Conservation (phyloP, 2,888 invertebrate species). For the Apeira syringaria region DNA sequence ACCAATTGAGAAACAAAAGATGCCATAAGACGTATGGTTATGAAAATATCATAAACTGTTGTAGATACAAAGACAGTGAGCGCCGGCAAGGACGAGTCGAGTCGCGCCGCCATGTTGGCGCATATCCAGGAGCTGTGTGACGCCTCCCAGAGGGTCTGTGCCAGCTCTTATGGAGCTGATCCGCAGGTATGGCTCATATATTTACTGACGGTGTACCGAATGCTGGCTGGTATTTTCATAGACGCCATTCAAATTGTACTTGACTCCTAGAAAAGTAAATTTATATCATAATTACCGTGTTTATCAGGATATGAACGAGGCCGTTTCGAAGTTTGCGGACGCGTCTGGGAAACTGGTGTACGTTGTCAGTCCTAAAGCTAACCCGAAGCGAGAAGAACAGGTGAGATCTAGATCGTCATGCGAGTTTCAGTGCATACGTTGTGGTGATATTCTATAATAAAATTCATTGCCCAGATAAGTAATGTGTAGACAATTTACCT, state of each 20-base stretch:
- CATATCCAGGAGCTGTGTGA: constrained; percentile 38
- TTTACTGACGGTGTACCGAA: too few relatives aligned
- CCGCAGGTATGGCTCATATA: constrained; percentile 21
- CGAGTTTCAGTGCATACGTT: too few relatives aligned
- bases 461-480: too few relatives aligned
- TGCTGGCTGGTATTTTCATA: too few relatives aligned
- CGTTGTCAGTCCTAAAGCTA: constrained; percentile 36
- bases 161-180: constrained; percentile 22
- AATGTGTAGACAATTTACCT: too few relatives aligned
- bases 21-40: too few relatives aligned
- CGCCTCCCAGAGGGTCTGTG: constrained; percentile 35
- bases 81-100: constrained; percentile 28
- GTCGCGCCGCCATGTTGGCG: constrained; percentile 35
- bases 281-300: too few relatives aligned
- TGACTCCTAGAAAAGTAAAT: too few relatives aligned
- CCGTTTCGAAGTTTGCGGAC: constrained; percentile 38
- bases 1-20: too few relatives aligned
- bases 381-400: constrained; percentile 38
- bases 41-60: background rate
- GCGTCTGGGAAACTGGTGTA: constrained; percentile 43
- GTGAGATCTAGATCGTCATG: constrained; percentile 33
- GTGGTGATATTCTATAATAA: too few relatives aligned
- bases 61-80: constrained; percentile 40
- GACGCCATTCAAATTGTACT: too few relatives aligned
- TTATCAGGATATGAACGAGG: constrained; percentile 35